phyloP scores from a whole-genome alignment of 2,113 vertebrate species.

The Eleginops maclovinus region DNA sequence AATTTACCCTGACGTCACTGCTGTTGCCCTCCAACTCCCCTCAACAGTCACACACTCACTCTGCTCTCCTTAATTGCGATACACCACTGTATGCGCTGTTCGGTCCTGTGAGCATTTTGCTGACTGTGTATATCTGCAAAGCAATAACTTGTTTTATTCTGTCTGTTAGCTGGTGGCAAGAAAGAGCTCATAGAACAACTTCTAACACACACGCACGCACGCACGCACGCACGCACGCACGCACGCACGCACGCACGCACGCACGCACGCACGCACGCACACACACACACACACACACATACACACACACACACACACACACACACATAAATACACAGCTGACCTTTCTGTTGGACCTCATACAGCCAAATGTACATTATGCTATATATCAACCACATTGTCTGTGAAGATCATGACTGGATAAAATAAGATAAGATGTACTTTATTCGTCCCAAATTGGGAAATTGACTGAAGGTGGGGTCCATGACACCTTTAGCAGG shows the following conservation, averaged over 20 bases:
- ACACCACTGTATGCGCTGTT: slow-evolving; percentile 19
- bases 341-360: slow-evolving; percentile 6
- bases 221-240: neutral
- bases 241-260: too few species aligned
- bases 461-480: slow-evolving; percentile 50
- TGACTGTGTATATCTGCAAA: slow-evolving; percentile 49
- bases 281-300: too few species aligned
- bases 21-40: slow-evolving; percentile 70
- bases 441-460: too few species aligned
- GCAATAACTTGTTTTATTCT: slow-evolving; percentile 24
- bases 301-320: too few species aligned
- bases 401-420: slow-evolving; percentile 21
- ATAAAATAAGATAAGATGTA: too few species aligned
- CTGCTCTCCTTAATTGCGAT: slow-evolving; percentile 51
- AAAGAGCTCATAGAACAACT: neutral
- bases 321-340: neutral
- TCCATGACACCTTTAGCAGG: slow-evolving; percentile 50
- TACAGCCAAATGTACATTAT: slow-evolving; percentile 8
- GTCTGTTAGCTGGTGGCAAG: neutral
- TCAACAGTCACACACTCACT: slow-evolving; percentile 37
- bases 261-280: neutral
- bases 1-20: slow-evolving; percentile 65
- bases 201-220: neutral
- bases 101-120: slow-evolving; percentile 30
- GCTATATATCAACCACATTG: slow-evolving; percentile 7